Percentiles rank a stretch among this genome's conserved stretches.
phyloP scores from a whole-genome alignment of 2,113 vertebrate species.

The Coreoperca whiteheadi region DNA sequence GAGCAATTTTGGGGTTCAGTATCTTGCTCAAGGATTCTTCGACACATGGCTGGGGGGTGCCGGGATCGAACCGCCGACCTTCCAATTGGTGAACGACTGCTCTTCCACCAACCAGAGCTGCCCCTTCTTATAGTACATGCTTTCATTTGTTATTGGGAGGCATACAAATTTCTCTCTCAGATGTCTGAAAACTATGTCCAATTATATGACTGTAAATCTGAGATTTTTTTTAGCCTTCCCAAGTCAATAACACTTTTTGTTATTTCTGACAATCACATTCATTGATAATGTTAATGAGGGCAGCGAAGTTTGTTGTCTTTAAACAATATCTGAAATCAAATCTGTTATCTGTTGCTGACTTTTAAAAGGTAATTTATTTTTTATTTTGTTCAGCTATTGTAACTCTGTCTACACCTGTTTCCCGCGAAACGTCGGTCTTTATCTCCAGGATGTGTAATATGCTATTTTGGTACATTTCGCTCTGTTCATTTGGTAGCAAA shows the following conservation, averaged over 20 bases:
- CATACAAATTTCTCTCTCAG: neutral
- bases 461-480: too few species aligned
- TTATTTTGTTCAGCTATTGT: neutral
- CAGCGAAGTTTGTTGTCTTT: neutral
- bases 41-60: too few species aligned
- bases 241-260: neutral
- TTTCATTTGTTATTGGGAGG: too few species aligned
- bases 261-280: slow-evolving; percentile 1
- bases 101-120: too few species aligned
- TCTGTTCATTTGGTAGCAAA: neutral
- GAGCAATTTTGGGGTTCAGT: too few species aligned
- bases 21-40: too few species aligned
- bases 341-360: neutral
- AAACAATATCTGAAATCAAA: neutral
- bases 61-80: too few species aligned
- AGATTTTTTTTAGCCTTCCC: neutral
- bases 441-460: too few species aligned
- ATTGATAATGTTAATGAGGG: too few species aligned
- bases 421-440: too few species aligned
- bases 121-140: too few species aligned
- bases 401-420: neutral
- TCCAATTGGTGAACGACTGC: too few species aligned
- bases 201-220: neutral
- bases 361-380: neutral
- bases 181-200: neutral